phyloP scores from a whole-genome alignment of 2,113 vertebrate species.

The Crotophaga sulcirostris region DNA sequence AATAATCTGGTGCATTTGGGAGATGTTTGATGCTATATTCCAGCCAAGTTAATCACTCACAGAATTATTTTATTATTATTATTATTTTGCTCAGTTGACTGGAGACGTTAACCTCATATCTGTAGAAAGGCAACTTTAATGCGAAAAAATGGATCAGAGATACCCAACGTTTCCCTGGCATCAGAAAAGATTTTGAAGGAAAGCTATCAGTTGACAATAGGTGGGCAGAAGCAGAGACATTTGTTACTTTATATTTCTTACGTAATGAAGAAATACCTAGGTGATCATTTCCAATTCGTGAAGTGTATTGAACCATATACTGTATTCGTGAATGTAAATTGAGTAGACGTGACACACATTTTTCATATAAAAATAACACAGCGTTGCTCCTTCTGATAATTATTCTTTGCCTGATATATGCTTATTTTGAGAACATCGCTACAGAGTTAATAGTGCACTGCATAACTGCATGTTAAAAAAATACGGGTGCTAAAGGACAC shows the following conservation, averaged over 20 bases:
- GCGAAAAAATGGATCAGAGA: neutral
- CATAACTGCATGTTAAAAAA: neutral
- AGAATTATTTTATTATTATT: neutral
- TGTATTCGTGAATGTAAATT: constrained; percentile 65
- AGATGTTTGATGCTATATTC: neutral
- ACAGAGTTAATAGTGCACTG: neutral
- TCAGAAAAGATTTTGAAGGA: neutral
- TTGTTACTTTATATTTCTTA: constrained; percentile 11
- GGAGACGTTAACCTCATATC: neutral
- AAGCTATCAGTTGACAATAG: neutral
- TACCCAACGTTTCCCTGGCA: neutral
- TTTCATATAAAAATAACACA: constrained; percentile 12
- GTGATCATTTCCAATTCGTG: constrained; percentile 39
- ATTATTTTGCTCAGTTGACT: neutral
- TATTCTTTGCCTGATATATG: constrained; percentile 29
- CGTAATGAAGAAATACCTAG: constrained; percentile 46
- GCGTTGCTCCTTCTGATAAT: neutral
- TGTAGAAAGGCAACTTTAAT: neutral
- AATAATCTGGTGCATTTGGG: constrained; percentile 9
- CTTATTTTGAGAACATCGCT: neutral
- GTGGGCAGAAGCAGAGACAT: neutral
- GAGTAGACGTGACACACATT: neutral
- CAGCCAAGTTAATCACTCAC: constrained; percentile 21
- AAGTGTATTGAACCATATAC: neutral
- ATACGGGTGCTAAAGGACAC: neutral